Evolutionary conservation across 1,140 invertebrate genomes (phyloP), one percentile per base, ranked within the genome.

Genomic region (Anagrus nilaparvatae): DNA sequence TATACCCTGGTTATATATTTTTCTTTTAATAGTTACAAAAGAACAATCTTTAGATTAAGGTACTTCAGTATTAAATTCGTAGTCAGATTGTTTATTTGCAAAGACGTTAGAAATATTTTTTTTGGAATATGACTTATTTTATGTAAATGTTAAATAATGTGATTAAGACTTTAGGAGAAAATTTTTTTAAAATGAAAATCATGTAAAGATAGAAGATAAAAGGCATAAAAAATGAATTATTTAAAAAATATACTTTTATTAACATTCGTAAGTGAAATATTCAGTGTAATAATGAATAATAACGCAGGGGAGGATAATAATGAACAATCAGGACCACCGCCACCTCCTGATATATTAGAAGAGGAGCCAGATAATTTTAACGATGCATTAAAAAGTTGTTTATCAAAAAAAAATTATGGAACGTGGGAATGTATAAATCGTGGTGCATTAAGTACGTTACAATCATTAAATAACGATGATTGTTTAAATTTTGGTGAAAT

Each of bases 401-500:
- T 66, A 2, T 40, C 55, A 2, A 46, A 60, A 35, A 61, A 54
- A 39, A 42, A 30, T 12, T 50, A 59, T 17, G 52, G 56, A 1
- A 53, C 58, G 0, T 46, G 64, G 2, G 69, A 78, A 43, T 85
- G 82, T 58, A 63, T 81, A 28, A 81, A 81, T 9, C 73, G 78
- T 5, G 79, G 79, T n/a, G 65, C 79, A 17, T 48, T 85, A 16
- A 73, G 71, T 41, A 72, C 74, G 44, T 56, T 85, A 2, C 78
- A 78, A 52, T 62, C 70, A 16, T 71, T 79, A 36, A 77, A 83
- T 49, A 76, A 78, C 43, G 60, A 69, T 1, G 76, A 82, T 5
- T 69, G 76, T 28, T 74, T 82, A 39, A 74, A 75, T 52, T 71
- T 84, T 33, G 71, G 61, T 5, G 41, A 43, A 16, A 41, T 63